Evolutionary conservation across 2,888 invertebrate species (phyloP).

Genomic region (Macaria notata): DNA sequence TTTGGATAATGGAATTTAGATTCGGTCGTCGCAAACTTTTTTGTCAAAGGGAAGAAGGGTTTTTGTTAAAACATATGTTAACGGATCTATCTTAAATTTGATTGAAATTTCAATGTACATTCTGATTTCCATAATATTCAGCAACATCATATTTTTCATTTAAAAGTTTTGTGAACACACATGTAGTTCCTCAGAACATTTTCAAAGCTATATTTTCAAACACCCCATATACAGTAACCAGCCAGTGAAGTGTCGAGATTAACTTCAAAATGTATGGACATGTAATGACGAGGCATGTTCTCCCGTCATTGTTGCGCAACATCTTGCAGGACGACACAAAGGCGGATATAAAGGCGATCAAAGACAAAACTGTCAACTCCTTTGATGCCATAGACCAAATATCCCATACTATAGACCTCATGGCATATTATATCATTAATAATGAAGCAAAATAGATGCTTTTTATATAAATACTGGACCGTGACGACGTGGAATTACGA

Average conservation of each 20-base stretch:
- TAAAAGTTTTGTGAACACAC: too few relatives aligned
- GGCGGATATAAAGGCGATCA: constrained; percentile 64
- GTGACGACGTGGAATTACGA: constrained; percentile 52
- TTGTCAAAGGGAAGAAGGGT: too few relatives aligned
- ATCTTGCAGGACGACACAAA: constrained; percentile 70
- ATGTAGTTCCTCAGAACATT: too few relatives aligned
- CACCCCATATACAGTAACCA: constrained; percentile 51
- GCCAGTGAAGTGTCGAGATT: constrained; percentile 54
- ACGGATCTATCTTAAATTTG: too few relatives aligned
- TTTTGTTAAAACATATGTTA: too few relatives aligned
- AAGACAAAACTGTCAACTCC: constrained; percentile 71
- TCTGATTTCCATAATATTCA: too few relatives aligned
- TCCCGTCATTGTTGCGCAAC: constrained; percentile 67
- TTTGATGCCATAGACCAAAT: constrained; percentile 32
- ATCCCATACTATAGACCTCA: constrained; percentile 40
- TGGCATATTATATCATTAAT: constrained; percentile 37
- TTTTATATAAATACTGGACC: constrained; percentile 59
- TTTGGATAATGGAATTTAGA: constrained; percentile 38
- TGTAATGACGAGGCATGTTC: constrained; percentile 54
- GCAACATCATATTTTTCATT: too few relatives aligned
- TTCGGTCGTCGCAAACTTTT: background rate
- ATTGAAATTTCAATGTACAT: too few relatives aligned
- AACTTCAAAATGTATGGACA: constrained; percentile 70
- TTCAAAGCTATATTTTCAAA: constrained; percentile 21
- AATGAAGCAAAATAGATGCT: too few relatives aligned